These are phyloP conservation scores for Cataglyphis altisquamis DNA, from an alignment of 2,888 invertebrate species.

Conservation along the genomic window DNA sequence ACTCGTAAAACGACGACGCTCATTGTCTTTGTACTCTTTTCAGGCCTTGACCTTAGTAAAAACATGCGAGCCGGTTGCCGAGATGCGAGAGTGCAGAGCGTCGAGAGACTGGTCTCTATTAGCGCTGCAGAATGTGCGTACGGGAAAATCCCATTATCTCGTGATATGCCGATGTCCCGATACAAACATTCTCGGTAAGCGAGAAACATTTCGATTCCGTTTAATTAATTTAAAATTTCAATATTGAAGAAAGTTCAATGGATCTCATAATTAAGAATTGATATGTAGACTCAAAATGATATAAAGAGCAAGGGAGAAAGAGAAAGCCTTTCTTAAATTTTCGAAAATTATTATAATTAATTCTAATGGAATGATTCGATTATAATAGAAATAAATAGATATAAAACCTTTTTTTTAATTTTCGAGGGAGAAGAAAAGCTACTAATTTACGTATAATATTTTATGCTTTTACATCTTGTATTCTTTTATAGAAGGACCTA, in stretches of 20 bases:
- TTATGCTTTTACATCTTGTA: neutral
- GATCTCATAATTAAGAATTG: neutral
- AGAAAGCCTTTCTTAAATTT: neutral
- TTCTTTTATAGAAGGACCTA: constrained; percentile 92
- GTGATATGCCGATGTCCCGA: constrained; percentile 97
- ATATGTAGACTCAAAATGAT: neutral
- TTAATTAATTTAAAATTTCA: neutral
- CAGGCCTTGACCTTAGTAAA: constrained; percentile 95
- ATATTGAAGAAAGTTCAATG: neutral
- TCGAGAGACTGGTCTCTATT: constrained; percentile 97
- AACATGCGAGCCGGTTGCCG: constrained; percentile 96
- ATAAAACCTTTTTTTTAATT: neutral
- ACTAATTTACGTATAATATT: neutral
- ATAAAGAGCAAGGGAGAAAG: neutral
- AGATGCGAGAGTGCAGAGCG: constrained; percentile 95
- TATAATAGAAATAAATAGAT: neutral
- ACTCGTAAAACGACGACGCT: neutral
- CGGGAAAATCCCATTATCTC: constrained; percentile 97
- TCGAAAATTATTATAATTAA: neutral
- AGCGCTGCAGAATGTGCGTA: constrained; percentile 96
- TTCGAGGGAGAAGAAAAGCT: neutral
- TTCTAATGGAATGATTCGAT: neutral
- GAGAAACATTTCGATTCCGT: neutral
- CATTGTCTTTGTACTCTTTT: constrained; percentile 50
- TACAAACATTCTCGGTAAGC: constrained; percentile 93